Percentiles rank a stretch among this genome's conserved stretches.
phyloP scores from a whole-genome alignment of 2,113 vertebrate genomes.

The Eretmochelys imbricata region DNA sequence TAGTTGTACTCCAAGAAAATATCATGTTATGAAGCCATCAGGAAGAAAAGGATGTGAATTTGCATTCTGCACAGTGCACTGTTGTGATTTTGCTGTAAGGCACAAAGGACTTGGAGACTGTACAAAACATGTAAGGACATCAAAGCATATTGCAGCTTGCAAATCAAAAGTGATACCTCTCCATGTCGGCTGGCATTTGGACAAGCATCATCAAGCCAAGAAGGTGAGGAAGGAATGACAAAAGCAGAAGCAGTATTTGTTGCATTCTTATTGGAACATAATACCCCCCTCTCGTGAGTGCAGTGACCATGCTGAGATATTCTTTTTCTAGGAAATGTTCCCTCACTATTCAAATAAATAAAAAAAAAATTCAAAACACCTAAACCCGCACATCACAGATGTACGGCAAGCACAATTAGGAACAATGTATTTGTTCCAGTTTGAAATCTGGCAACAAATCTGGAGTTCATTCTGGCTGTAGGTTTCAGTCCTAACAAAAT shows the following conservation, averaged over 20 bases:
- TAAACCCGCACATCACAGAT: neutral
- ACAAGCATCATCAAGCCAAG: neutral
- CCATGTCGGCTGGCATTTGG: constrained; percentile 10
- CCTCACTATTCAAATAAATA: neutral
- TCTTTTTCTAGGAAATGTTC: neutral
- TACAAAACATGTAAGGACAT: neutral
- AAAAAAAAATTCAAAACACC: rapidly evolving
- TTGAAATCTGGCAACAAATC: neutral
- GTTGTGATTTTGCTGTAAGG: constrained; percentile 29
- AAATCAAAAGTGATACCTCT: neutral
- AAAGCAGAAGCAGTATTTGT: neutral
- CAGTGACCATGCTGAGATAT: neutral
- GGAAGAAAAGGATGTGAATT: neutral
- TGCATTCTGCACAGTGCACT: neutral
- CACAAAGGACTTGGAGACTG: constrained; percentile 9
- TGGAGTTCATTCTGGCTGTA: neutral
- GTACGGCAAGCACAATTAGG: neutral
- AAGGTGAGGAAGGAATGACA: neutral
- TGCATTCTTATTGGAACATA: neutral
- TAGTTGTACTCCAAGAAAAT: neutral
- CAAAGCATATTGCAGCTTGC: constrained; percentile 31
- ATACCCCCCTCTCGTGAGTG: rapidly evolving
- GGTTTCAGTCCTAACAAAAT: rapidly evolving
- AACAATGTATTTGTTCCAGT: rapidly evolving
- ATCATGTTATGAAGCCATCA: neutral